Evolutionary conservation across 1,140 invertebrate species (phyloP).

Genomic region (Drosophila athabasca): DNA sequence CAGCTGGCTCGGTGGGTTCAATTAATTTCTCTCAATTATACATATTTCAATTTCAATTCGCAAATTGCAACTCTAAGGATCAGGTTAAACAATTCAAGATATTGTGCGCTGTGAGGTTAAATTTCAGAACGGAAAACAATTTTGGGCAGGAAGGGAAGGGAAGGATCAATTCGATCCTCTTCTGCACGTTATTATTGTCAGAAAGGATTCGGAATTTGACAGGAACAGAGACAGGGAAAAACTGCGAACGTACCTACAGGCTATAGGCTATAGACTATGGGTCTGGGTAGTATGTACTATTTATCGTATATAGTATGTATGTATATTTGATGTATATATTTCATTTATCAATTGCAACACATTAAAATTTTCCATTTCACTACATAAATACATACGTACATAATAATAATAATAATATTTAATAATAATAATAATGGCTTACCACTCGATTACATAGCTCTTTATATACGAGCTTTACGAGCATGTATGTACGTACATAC

Average conservation of each 20-base stretch:
- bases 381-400: conserved; percentile 79
- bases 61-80: conserved; percentile 5
- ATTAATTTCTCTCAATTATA: conserved; percentile 29
- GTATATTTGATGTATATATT: conserved; percentile 58
- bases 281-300: conserved; percentile 26
- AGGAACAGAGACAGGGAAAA: neutral
- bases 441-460: conserved; percentile 32
- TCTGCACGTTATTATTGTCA: conserved; percentile 3
- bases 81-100: neutral
- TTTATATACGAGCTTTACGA: too few relatives aligned
- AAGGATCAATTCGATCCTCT: too few relatives aligned
- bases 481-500: neutral
- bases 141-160: too few relatives aligned
- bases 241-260: neutral
- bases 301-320: conserved; percentile 40
- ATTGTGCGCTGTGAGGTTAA: conserved; percentile 3
- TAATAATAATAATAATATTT: conserved; percentile 65
- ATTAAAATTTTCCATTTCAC: conserved; percentile 68
- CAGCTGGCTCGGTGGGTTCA: conserved; percentile 71
- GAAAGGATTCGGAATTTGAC: neutral
- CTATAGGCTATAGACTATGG: neutral
- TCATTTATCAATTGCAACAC: conserved; percentile 74
- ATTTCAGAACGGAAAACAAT: too few relatives aligned
- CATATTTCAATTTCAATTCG: conserved; percentile 25
- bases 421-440: conserved; percentile 67